Conservation (phyloP, 1,140 invertebrate genomes). For the Drosophila fuyamai region DNA sequence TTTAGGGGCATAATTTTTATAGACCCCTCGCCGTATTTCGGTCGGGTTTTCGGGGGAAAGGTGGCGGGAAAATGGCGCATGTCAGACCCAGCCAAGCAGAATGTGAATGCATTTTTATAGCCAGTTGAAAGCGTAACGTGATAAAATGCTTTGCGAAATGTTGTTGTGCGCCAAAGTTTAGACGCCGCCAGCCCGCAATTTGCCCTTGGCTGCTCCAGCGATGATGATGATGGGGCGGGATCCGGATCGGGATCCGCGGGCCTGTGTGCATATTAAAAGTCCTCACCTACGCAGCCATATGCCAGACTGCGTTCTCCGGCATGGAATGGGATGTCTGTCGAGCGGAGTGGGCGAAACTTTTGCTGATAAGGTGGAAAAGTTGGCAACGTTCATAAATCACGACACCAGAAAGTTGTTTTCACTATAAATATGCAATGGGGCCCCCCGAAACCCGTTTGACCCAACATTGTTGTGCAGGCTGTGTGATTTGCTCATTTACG, state of each 20-base stretch:
- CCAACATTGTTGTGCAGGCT: constrained; percentile 46
- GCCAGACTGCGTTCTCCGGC: constrained; percentile 40
- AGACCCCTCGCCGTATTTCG: constrained; percentile 23
- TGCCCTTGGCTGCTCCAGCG: constrained; percentile 55
- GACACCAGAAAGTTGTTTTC: constrained; percentile 78
- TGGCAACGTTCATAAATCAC: constrained; percentile 82
- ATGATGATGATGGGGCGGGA: neutral
- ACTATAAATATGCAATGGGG: constrained; percentile 70
- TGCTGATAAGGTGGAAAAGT: constrained; percentile 80
- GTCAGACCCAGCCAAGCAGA: constrained; percentile 49
- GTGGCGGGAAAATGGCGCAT: constrained; percentile 50
- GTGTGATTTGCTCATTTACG: constrained; percentile 59
- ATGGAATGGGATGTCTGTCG: constrained; percentile 6
- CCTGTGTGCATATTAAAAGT: constrained; percentile 63
- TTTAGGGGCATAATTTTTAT: constrained; percentile 74
- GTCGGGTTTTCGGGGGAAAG: neutral
- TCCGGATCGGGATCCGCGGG: constrained; percentile 1
- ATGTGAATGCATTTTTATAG: constrained; percentile 76
- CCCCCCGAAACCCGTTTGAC: constrained; percentile 1
- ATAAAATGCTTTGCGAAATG: constrained; percentile 76
- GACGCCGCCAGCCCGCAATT: constrained; percentile 70
- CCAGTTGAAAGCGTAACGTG: constrained; percentile 79
- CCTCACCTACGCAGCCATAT: constrained; percentile 60
- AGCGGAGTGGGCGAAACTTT: constrained; percentile 50
- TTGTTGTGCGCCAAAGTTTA: constrained; percentile 71